These are phyloP conservation scores for Coleophora flavipennella DNA, from an alignment of 2,888 invertebrate species.

Conservation along the genomic window DNA sequence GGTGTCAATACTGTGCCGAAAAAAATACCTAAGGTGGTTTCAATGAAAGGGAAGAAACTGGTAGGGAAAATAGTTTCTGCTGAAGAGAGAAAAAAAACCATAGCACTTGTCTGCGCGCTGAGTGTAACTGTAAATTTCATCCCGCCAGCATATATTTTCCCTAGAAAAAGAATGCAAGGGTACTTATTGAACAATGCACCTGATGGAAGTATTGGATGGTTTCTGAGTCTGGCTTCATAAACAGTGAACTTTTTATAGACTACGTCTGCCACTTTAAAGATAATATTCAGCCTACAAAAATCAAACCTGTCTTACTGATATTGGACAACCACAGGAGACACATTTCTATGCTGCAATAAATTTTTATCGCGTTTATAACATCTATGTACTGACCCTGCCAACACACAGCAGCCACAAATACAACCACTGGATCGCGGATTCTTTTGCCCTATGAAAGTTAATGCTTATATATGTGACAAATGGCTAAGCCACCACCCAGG, in stretches of 20 bases:
- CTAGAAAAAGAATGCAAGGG: slow-evolving; percentile 17
- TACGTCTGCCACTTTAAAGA: slow-evolving; percentile 10
- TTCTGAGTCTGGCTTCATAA: slow-evolving; percentile 20
- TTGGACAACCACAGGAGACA: slow-evolving; percentile 19
- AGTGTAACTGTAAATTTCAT: slow-evolving; percentile 15
- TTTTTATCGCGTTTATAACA: slow-evolving; percentile 6
- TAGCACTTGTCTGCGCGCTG: slow-evolving; percentile 15
- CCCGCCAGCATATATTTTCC: slow-evolving; percentile 20
- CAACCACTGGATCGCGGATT: slow-evolving; percentile 4
- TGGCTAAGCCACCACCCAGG: slow-evolving; percentile 6
- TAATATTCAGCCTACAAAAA: slow-evolving; percentile 11
- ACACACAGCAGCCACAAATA: slow-evolving; percentile 10
- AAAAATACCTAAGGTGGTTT: slow-evolving; percentile 14
- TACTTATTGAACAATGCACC: slow-evolving; percentile 17
- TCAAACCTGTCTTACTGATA: slow-evolving; percentile 15
- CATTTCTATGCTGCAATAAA: slow-evolving; percentile 15
- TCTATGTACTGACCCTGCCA: slow-evolving; percentile 10
- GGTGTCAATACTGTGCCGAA: slow-evolving; percentile 17
- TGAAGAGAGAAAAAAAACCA: slow-evolving; percentile 18
- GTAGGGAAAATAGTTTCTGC: slow-evolving; percentile 17
- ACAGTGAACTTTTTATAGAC: slow-evolving; percentile 14
- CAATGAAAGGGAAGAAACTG: slow-evolving; percentile 12
- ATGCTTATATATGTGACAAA: slow-evolving; percentile 2
- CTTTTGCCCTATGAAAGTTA: slow-evolving; percentile 1
- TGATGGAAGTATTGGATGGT: slow-evolving; percentile 15